These are phyloP conservation scores for Lycia hirtaria DNA, from an alignment of 2,888 invertebrate genomes.

Conservation along the genomic window DNA sequence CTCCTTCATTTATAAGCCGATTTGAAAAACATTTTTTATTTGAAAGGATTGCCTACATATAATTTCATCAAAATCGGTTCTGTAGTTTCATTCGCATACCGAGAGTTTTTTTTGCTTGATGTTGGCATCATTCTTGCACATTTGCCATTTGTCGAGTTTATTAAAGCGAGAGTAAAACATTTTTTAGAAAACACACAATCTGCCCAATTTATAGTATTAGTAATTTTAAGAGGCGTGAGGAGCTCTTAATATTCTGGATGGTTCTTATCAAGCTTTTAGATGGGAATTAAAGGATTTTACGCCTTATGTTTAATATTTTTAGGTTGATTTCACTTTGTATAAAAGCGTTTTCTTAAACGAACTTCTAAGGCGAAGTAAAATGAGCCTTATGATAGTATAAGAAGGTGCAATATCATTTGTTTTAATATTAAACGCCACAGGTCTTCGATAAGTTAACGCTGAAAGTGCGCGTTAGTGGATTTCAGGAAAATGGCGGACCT, in stretches of 20 bases:
- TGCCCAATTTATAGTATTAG: not conserved
- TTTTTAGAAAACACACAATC: not conserved
- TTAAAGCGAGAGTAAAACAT: too few species aligned
- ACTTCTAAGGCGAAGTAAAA: rapidly evolving
- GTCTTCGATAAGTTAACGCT: slow-evolving; percentile 75
- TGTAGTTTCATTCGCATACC: too few species aligned
- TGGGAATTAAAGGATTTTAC: slow-evolving; percentile 9
- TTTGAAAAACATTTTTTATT: too few species aligned
- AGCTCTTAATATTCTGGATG: slow-evolving; percentile 52
- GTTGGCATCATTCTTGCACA: too few species aligned
- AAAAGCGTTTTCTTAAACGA: slow-evolving; percentile 2
- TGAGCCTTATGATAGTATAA: slow-evolving; percentile 38
- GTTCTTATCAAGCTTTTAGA: slow-evolving; percentile 56
- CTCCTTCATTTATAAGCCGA: too few species aligned
- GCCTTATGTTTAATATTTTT: not conserved
- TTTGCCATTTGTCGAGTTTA: too few species aligned
- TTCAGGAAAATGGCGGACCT: slow-evolving; percentile 48
- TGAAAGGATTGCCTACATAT: too few species aligned
- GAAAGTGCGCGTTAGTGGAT: slow-evolving; percentile 62
- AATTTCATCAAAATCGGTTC: too few species aligned
- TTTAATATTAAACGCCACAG: slow-evolving; percentile 69
- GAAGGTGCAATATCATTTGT: slow-evolving; percentile 5
- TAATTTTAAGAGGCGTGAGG: slow-evolving; percentile 39
- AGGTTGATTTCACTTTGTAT: slow-evolving; percentile 24
- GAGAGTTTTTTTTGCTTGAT: too few species aligned